Base-by-base conservation (phyloP, 2,797 vertebrate genomes). In the Platyrinchus mystaceus region DNA sequence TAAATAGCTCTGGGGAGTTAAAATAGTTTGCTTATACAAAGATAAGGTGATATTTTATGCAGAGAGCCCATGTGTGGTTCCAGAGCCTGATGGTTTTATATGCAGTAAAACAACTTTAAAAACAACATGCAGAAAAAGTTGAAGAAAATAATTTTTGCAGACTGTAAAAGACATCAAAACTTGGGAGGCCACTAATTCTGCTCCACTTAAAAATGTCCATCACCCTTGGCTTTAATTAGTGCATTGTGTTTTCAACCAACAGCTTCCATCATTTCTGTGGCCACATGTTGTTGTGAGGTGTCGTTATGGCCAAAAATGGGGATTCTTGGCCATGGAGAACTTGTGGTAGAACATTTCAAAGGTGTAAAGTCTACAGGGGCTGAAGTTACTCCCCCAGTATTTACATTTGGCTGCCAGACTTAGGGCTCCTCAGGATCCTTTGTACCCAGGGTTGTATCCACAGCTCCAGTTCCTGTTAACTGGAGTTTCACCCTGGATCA, bases 1-100 rank as follows among this genome's bases (percentile, higher is more conserved):
- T 97, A 98, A 98, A 98, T 96, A 98, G 95, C 97, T 97, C 95
- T 90, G 18, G 95, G 97, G 96, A 97, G 80, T 94, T 94, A 78
- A 89, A 93, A 88, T 92, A 95, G 96, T 97, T 97, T 97, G 97
- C 95, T 97, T 97, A 95, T 78, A 91, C 67, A 95, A 90, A 96
- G 95, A 95, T 95, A 97, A 93, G 90, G 88, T 90, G 90, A 85
- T 95, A 87, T 83, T 97, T 97, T 91, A 95, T 95, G 92, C 80
- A 95, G 90, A 92, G 94, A 92, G 87, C 68, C 78, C 16, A 60
- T 50, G 91, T 90, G 92, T 90, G 89, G 50, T 84, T 96, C 87
- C 94, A 92, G 41, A 24, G 53, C 21, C 3, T 84, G 84, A 88
- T 84, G 86, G 84, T 66, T 95, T 92, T 93, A 91, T 87, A 30